Evolutionary conservation across 2,113 vertebrate species (phyloP), one percentile per base, ranked within the genome.

Genomic region (Brachyistius frenatus): DNA sequence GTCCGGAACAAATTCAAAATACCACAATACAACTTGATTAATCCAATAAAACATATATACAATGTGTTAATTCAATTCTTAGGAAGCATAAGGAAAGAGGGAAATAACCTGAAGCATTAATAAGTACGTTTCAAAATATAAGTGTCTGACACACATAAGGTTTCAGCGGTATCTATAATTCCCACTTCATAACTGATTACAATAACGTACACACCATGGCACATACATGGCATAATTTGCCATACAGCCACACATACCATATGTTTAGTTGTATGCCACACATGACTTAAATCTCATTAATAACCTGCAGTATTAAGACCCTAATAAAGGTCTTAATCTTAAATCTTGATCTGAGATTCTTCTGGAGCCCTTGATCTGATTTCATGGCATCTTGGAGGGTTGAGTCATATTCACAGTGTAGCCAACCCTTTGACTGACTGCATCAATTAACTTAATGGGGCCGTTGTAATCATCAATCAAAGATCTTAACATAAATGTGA

Each of bases 391-490:
- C 41, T 52, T 32, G 0, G 2, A 64, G 5, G 31, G 33, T 33
- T 58, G 61, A 9, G 35, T 62, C 72, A 65, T 32, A 46, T 36
- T 3, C 16, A 39, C n/a, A 47, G 5, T 36, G 11, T 30, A 5
- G 10, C 3, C 5, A 36, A 53, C 50, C 0, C 9, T 69, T 64
- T 76, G 56, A 78, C 32, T 50, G 65, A 76, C 71, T n/a, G 54
- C 37, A 67, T 63, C 33, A 46, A 54, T 71, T 71, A 52, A 6
- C 37, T 60, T 52, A 65, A 87, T 77, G 47, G 39, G 37, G 15
- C 5, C 41, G 46, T 9, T 41, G 23, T 58, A 69, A 52, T 49
- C 39, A 86, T 83, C 52, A 23, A 39, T 78, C 11, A 75, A 35
- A 65, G n/a, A 55, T 37, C 41, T 53, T 30, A 63, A 61, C 35